Evolutionary conservation across 2,888 invertebrate species (phyloP).

Genomic region (Eristalis tenax): DNA sequence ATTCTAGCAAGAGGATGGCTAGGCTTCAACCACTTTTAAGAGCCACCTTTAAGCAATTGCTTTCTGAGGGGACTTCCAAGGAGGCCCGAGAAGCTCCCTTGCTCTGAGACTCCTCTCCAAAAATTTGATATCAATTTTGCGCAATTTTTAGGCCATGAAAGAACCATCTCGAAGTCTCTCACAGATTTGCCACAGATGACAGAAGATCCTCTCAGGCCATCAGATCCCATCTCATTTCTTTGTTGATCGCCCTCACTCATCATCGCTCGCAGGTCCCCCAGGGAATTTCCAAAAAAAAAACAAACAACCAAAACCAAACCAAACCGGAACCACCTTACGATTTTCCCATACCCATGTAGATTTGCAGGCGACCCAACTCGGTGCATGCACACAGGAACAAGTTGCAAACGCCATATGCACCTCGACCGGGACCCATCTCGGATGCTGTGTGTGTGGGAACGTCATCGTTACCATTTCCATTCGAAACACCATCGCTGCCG

Average conservation of each 20-base stretch:
- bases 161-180: neutral
- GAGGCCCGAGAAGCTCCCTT: no score
- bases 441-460: constrained; percentile 54
- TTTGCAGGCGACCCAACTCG: constrained; percentile 22
- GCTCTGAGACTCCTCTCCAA: no score
- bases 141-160: neutral
- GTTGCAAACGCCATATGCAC: constrained; percentile 65
- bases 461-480: constrained; percentile 31
- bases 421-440: neutral
- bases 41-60: no score
- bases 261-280: neutral
- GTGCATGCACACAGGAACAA: constrained; percentile 34
- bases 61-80: no score
- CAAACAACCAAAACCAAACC: neutral
- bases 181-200: neutral
- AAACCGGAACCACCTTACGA: constrained; percentile 70
- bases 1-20: no score
- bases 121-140: neutral
- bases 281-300: constrained; percentile 7
- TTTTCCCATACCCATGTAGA: constrained; percentile 58
- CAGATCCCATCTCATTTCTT: neutral
- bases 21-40: no score
- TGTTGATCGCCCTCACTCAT: neutral
- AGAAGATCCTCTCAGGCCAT: neutral
- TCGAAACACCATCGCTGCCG: constrained; percentile 43